phyloP scores from a whole-genome alignment of 1,140 invertebrate genomes.

The Luehdorfia chinensis region DNA sequence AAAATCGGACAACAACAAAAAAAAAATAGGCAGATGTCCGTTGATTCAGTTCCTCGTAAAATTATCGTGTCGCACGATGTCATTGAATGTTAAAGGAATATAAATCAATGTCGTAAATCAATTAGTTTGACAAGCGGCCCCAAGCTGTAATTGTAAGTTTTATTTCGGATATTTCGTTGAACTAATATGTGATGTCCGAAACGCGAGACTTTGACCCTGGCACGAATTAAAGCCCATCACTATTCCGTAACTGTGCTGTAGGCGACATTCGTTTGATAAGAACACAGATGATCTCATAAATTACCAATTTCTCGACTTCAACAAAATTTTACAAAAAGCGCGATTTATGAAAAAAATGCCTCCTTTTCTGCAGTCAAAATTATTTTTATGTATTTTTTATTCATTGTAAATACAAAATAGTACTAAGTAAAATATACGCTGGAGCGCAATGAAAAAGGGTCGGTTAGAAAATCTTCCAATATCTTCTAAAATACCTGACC shows the following conservation, averaged over 20 bases:
- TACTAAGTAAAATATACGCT: too few relatives aligned
- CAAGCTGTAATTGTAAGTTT: constrained; percentile 28
- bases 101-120: constrained; percentile 38
- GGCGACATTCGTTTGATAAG: constrained; percentile 5
- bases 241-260: constrained; percentile 7
- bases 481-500: too few relatives aligned
- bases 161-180: constrained; percentile 21
- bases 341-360: too few relatives aligned
- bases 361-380: too few relatives aligned
- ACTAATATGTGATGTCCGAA: constrained; percentile 4
- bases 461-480: too few relatives aligned
- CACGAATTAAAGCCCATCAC: constrained; percentile 12
- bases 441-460: too few relatives aligned
- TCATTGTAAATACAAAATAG: too few relatives aligned
- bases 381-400: too few relatives aligned
- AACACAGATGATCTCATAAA: constrained; percentile 6
- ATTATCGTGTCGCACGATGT: constrained; percentile 4
- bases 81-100: constrained; percentile 19
- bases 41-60: neutral
- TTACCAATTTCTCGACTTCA: too few relatives aligned
- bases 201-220: constrained; percentile 7
- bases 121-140: constrained; percentile 28
- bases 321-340: too few relatives aligned
- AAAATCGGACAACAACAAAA: too few relatives aligned
- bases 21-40: neutral